Percentiles rank a stretch among this genome's conserved stretches.
phyloP scores from a whole-genome alignment of 2,888 invertebrate species.

The Cerceris ruficornis region DNA sequence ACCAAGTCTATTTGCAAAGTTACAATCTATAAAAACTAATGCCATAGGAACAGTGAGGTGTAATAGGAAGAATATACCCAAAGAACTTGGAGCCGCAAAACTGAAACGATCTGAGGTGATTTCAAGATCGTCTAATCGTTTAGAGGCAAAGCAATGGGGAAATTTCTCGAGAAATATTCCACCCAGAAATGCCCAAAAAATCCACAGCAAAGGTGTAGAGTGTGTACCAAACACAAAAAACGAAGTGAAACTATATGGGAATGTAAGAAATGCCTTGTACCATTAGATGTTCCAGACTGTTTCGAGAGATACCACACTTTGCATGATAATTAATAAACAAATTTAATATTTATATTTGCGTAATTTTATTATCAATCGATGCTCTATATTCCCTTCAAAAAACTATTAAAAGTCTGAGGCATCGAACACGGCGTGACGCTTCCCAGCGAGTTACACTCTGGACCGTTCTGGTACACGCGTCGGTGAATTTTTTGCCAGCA shows the following conservation, averaged over 20 bases:
- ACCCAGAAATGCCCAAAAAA: constrained; percentile 42
- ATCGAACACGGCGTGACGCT: too few species aligned
- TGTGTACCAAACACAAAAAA: constrained; percentile 48
- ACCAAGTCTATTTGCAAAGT: constrained; percentile 27
- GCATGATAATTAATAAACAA: too few species aligned
- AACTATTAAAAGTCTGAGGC: too few species aligned
- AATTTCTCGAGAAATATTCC: constrained; percentile 57
- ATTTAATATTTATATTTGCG: too few species aligned
- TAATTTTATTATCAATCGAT: too few species aligned
- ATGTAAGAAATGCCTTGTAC: constrained; percentile 27
- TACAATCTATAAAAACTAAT: constrained; percentile 24
- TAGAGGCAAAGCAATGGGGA: constrained; percentile 51
- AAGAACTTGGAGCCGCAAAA: constrained; percentile 33
- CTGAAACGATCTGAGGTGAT: constrained; percentile 22
- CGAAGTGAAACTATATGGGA: constrained; percentile 46
- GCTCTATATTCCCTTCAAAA: too few species aligned
- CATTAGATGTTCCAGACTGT: constrained; percentile 30
- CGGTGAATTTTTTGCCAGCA: too few species aligned
- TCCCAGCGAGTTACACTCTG: too few species aligned
- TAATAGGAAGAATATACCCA: constrained; percentile 41
- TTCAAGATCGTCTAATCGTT: constrained; percentile 35
- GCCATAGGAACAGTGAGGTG: constrained; percentile 34
- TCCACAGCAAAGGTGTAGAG: constrained; percentile 28
- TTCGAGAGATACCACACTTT: constrained; percentile 35
- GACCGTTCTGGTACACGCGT: too few species aligned